Percentiles rank a stretch among this genome's conserved stretches.
Conservation (phyloP, 2,797 vertebrate species). For the Mus spretus region DNA sequence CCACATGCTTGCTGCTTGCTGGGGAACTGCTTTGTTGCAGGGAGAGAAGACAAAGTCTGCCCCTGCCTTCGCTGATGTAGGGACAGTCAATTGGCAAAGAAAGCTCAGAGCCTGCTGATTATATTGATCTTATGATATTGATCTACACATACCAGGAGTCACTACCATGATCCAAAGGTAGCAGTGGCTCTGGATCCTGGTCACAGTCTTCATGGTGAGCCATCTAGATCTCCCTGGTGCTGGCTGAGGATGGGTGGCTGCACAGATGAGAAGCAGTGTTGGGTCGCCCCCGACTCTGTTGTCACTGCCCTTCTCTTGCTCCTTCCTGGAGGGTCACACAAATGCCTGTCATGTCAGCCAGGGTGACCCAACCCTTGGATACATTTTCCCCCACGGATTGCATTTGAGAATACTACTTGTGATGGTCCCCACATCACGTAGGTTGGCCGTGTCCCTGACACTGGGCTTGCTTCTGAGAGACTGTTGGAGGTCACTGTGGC, state of each 20-base stretch:
- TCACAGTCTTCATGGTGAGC: no score
- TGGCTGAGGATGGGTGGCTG: neutral
- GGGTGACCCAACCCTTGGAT: neutral
- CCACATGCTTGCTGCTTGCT: neutral
- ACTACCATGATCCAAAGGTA: neutral
- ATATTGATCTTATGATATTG: no score
- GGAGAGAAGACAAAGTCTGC: neutral
- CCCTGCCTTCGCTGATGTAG: neutral
- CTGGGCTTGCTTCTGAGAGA: neutral
- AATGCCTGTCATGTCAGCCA: conserved; percentile 23
- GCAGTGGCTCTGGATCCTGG: neutral
- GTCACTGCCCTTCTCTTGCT: neutral
- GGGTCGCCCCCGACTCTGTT: neutral
- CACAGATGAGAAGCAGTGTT: neutral
- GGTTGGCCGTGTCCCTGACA: neutral
- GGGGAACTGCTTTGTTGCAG: neutral
- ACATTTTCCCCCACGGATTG: neutral
- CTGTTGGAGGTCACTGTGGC: neutral
- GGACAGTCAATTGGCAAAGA: neutral
- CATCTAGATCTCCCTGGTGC: neutral
- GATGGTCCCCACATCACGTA: neutral
- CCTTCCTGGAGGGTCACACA: neutral
- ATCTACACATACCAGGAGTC: neutral
- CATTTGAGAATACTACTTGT: conserved; percentile 29
- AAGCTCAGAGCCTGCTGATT: neutral